These are phyloP conservation scores for Argyresthia goedartella DNA, from an alignment of 2,888 invertebrate genomes.

Conservation along the genomic window DNA sequence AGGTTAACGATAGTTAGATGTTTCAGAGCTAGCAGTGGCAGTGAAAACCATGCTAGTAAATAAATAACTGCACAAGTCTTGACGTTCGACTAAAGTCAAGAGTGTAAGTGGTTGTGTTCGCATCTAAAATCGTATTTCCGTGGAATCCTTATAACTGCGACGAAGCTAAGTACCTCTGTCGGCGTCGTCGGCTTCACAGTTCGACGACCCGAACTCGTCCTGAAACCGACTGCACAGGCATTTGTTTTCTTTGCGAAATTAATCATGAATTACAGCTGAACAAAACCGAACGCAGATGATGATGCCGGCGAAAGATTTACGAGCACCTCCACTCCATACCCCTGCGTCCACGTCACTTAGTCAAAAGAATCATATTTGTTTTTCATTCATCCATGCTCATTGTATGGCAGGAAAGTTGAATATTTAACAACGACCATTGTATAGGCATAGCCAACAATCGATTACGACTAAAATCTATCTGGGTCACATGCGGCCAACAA, in stretches of 20 bases:
- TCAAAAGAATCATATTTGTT: too few relatives aligned
- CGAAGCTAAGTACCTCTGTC: conserved; percentile 50
- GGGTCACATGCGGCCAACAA: conserved; percentile 54
- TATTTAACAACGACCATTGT: conserved; percentile 21
- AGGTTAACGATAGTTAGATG: conserved; percentile 2
- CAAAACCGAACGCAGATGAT: too few relatives aligned
- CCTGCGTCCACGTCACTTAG: too few relatives aligned
- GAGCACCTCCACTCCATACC: too few relatives aligned
- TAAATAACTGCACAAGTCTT: not conserved
- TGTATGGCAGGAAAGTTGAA: not conserved
- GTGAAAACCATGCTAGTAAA: conserved; percentile 2
- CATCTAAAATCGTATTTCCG: conserved; percentile 67
- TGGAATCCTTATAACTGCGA: conserved; percentile 66
- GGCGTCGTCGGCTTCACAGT: conserved; percentile 60
- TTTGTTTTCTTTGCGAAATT: not conserved
- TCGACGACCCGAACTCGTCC: conserved; percentile 57
- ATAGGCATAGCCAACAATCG: conserved; percentile 32
- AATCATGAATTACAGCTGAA: not conserved
- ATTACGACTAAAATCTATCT: conserved; percentile 47
- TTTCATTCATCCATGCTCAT: too few relatives aligned
- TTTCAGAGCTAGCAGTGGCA: conserved; percentile 4
- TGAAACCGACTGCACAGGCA: conserved; percentile 25
- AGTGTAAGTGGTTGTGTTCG: not conserved
- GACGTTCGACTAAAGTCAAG: too few relatives aligned
- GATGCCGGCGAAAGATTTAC: too few relatives aligned